Evolutionary conservation across 2,888 invertebrate species (phyloP), one percentile per base, ranked within the genome.

Genomic region (Rhingia campestris): DNA sequence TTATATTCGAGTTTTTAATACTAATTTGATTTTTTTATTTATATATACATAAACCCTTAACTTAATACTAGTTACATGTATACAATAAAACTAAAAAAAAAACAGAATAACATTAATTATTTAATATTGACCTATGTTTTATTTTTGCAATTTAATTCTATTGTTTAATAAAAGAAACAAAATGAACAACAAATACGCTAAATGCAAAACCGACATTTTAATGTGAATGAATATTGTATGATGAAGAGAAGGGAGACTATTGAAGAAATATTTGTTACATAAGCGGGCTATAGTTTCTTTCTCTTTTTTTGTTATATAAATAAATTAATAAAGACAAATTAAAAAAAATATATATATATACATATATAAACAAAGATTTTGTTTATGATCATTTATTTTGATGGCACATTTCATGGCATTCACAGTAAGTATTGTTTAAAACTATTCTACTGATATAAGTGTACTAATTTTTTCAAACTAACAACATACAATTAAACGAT

Each of bases 261-360:
- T 35, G 10, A 61, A 47, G 41, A 67, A 37, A 69, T 47, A 69
- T 69, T 76, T 69, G 76, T 76, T 76, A 76, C 14, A 61, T 63
- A 76, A 61, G 47, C 54, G 41, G 43, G 47, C 14, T 69, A 63
- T 33, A 56, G 45, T 61, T 73, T 75, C 33, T 66, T 66, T 56
- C 56, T 37, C 43, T 75, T 47, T 76, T 76, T 76, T 76, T 51
- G 61, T 63, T 69, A 56, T 22, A 54, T 54, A 69, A 76, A 69
- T 56, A 54, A 69, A 69, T 49, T 69, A 69, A 69, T 76, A 76
- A 76, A 76, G 59, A 67, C 59, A 69, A 53, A 67, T 76, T 69
- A 45, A 56, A 69, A 69, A 76, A 56, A 37, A 37, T 56, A 22
- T 22, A 22, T 22, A 22, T 22, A 22, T 22, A 22, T 2, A 22